A percentile compares a stretch with the other conserved stretches of the same genome.
phyloP scores from a whole-genome alignment of 2,888 invertebrate species.

The Pheosia tremula region DNA sequence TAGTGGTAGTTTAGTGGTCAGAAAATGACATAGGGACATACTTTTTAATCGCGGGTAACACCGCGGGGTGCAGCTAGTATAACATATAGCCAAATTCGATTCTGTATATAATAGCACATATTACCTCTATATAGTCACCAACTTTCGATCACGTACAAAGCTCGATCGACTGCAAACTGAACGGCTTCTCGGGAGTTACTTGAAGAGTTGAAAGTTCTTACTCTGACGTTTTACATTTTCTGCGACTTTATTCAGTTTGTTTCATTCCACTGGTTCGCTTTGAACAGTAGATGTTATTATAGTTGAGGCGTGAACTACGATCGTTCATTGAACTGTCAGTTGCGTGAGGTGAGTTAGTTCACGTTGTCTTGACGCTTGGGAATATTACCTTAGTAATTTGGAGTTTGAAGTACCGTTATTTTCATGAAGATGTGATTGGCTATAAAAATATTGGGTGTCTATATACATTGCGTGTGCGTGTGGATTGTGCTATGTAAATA shows the following conservation, averaged over 20 bases:
- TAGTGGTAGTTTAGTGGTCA: too few species aligned
- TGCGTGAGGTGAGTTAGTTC: neutral
- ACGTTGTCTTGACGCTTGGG: neutral
- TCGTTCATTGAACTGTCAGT: neutral
- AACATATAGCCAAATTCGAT: constrained; percentile 16
- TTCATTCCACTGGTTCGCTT: constrained; percentile 34
- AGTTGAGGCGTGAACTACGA: constrained; percentile 8
- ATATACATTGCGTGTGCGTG: too few species aligned
- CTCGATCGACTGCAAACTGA: constrained; percentile 57
- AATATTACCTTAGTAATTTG: constrained; percentile 13
- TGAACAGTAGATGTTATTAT: constrained; percentile 10
- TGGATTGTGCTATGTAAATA: too few species aligned
- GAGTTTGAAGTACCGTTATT: constrained; percentile 1
- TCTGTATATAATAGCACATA: constrained; percentile 37
- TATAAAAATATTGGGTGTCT: too few species aligned
- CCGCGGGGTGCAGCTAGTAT: too few species aligned
- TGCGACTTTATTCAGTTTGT: constrained; percentile 35
- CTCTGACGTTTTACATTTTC: constrained; percentile 24
- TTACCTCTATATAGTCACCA: constrained; percentile 31
- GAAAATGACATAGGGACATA: too few species aligned
- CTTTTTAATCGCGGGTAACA: too few species aligned
- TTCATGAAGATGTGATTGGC: too few species aligned
- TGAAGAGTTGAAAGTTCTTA: constrained; percentile 40
- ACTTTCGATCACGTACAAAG: constrained; percentile 63
- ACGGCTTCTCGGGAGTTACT: constrained; percentile 46